Conservation (phyloP, 2,888 invertebrate genomes). For the Heliconius ismenius region DNA sequence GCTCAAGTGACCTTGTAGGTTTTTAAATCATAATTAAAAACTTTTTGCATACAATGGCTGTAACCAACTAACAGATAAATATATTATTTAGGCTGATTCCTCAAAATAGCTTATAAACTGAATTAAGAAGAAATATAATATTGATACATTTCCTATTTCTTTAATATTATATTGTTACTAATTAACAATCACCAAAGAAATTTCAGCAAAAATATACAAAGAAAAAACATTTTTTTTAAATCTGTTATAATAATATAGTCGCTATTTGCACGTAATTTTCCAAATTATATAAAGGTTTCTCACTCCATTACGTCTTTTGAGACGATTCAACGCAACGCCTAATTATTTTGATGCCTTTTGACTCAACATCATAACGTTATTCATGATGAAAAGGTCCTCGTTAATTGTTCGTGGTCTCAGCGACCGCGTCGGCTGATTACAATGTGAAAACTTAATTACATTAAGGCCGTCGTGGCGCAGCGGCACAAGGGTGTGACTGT, state of each 20-base stretch:
- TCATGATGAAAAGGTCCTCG: constrained; percentile 71
- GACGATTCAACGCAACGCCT: constrained; percentile 67
- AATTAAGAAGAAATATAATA: too few species aligned
- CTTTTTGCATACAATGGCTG: not conserved
- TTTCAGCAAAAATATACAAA: too few species aligned
- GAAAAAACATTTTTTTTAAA: too few species aligned
- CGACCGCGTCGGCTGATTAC: not conserved
- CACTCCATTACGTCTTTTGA: constrained; percentile 76
- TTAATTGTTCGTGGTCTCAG: constrained; percentile 66
- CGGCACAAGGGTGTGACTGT: too few species aligned
- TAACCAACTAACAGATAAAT: not conserved
- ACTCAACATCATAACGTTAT: constrained; percentile 71
- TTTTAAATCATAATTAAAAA: not conserved
- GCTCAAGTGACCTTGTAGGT: not conserved
- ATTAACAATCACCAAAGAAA: too few species aligned
- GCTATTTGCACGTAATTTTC: constrained; percentile 44
- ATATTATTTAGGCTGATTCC: not conserved
- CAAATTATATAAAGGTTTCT: constrained; percentile 58
- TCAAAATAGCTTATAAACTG: not conserved
- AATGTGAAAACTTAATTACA: not conserved
- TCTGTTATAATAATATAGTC: not conserved
- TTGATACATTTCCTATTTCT: too few species aligned
- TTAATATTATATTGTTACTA: too few species aligned
- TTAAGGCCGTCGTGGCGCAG: too few species aligned
- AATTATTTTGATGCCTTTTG: constrained; percentile 71